A percentile compares a stretch with the other conserved stretches of the same genome.
phyloP scores from a whole-genome alignment of 30 jellyfish, hydroid and myxozoan species.

The Hydractinia echinata region DNA sequence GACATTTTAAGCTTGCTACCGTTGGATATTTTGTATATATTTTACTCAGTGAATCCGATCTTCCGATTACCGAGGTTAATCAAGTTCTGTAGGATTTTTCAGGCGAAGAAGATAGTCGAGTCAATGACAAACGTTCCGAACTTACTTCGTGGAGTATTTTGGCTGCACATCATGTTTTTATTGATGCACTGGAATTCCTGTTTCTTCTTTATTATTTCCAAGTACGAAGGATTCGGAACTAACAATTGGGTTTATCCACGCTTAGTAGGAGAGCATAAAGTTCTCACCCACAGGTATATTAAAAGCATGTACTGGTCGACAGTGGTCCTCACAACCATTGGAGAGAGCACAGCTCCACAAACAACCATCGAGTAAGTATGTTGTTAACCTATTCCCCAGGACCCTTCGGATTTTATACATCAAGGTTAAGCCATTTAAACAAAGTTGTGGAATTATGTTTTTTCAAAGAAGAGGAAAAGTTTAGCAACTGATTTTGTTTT shows the following conservation, averaged over 20 bases:
- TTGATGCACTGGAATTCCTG: constrained; percentile 96
- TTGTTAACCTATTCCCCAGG: neutral
- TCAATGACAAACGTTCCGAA: constrained; percentile 82
- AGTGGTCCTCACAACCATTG: constrained; percentile 83
- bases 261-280: constrained; percentile 33
- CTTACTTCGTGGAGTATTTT: constrained; percentile 59
- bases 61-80: constrained; percentile 73
- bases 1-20: constrained; percentile 69
- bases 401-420: neutral
- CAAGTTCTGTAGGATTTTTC: constrained; percentile 57
- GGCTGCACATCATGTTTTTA: constrained; percentile 77
- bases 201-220: constrained; percentile 70
- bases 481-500: neutral
- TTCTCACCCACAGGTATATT: constrained; percentile 56
- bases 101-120: constrained; percentile 69
- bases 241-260: constrained; percentile 83
- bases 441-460: neutral
- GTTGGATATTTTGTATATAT: constrained; percentile 49
- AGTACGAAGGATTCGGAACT: constrained; percentile 84
- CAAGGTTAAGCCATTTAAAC: neutral
- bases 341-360: constrained; percentile 72
- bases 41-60: constrained; percentile 43
- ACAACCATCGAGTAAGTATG: constrained; percentile 76
- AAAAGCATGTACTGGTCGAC: constrained; percentile 93
- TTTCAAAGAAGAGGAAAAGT: neutral